Conservation (phyloP, 2,113 vertebrate genomes). For the Opisthocomus hoazin region DNA sequence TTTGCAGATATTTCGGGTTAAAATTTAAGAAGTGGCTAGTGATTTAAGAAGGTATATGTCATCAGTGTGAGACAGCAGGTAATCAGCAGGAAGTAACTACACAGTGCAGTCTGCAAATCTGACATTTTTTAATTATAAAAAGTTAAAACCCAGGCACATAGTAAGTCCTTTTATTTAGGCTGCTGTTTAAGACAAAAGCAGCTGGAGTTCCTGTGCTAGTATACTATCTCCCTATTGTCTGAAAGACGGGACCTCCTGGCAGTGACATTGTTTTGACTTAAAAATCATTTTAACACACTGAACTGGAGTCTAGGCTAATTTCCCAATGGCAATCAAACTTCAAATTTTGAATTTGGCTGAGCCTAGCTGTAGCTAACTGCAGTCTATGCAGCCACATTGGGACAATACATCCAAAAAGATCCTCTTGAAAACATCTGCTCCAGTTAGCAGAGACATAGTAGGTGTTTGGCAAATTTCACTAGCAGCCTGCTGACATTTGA, state of each 20-base stretch:
- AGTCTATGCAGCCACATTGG: neutral
- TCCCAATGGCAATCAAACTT: slow-evolving; percentile 5
- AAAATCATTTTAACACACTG: slow-evolving; percentile 8
- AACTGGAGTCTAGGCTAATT: neutral
- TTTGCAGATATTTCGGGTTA: neutral
- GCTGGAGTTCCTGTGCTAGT: neutral
- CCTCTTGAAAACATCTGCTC: slow-evolving; percentile 11
- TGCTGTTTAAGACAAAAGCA: neutral
- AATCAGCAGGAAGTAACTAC: neutral
- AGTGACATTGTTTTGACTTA: neutral
- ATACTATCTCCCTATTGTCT: neutral
- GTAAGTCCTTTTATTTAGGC: neutral
- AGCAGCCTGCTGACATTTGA: neutral
- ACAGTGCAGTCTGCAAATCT: neutral
- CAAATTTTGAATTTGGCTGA: neutral
- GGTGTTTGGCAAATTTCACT: neutral
- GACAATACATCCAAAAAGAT: neutral
- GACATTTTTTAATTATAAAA: neutral
- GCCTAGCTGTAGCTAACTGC: neutral
- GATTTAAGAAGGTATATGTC: neutral
- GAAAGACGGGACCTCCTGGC: neutral
- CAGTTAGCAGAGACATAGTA: neutral
- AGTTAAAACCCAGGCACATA: neutral
- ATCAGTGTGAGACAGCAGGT: neutral
- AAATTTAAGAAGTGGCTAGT: neutral